These are phyloP conservation scores for Oncorhynchus mykiss DNA, from an alignment of 2,113 vertebrate genomes.

Conservation along the genomic window DNA sequence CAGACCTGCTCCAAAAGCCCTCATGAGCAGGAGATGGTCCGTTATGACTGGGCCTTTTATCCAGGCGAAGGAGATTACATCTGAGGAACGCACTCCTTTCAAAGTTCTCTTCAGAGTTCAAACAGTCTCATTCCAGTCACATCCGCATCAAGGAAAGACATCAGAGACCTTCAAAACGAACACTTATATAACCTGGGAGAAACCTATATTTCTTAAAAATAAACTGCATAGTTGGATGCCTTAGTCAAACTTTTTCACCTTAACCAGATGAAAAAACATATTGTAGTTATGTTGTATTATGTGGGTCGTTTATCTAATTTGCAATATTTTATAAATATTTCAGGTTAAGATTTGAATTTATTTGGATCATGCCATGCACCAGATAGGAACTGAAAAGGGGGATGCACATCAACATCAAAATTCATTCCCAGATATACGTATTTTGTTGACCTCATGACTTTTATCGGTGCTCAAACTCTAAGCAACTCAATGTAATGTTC, in stretches of 20 bases:
- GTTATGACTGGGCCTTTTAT: conserved; percentile 71
- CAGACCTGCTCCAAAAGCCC: conserved; percentile 63
- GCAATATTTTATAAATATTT: too few species aligned
- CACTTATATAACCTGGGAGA: conserved; percentile 53
- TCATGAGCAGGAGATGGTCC: conserved; percentile 72
- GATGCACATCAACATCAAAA: neutral
- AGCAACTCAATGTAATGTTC: neutral
- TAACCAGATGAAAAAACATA: neutral
- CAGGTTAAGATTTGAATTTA: too few species aligned
- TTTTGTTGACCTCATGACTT: neutral
- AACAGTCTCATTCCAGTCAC: conserved; percentile 55
- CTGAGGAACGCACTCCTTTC: conserved; percentile 56
- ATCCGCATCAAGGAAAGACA: conserved; percentile 49
- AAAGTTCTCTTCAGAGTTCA: conserved; percentile 53
- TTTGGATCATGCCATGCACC: neutral
- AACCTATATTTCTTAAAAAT: conserved; percentile 28
- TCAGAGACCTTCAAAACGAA: conserved; percentile 41
- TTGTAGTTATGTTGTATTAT: neutral
- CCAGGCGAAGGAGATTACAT: conserved; percentile 76
- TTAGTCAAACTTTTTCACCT: conserved; percentile 31
- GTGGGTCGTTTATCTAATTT: neutral
- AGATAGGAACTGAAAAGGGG: neutral
- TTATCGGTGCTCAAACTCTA: neutral
- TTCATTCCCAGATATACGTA: neutral
- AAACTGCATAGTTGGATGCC: conserved; percentile 13